These are phyloP conservation scores for Nephotettix cincticeps DNA, from an alignment of 1,140 invertebrate genomes.

Conservation along the genomic window DNA sequence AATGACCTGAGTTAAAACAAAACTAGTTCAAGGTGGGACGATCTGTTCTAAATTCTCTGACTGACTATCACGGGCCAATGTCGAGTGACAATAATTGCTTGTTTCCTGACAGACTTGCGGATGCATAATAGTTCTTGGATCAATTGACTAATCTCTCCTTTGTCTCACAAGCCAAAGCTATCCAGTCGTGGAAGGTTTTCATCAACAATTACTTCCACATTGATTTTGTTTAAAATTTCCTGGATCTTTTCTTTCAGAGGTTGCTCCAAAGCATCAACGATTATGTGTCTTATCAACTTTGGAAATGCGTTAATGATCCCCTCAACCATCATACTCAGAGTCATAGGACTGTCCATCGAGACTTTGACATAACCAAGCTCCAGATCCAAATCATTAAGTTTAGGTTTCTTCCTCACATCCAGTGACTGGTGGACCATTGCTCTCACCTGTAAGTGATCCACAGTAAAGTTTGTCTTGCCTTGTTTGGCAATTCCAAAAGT, in stretches of 20 bases:
- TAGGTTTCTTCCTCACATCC: slow-evolving; percentile 68
- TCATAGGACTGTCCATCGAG: slow-evolving; percentile 65
- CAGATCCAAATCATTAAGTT: slow-evolving; percentile 69
- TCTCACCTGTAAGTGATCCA: slow-evolving; percentile 60
- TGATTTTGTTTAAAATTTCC: slow-evolving; percentile 67
- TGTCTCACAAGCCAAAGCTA: slow-evolving; percentile 27
- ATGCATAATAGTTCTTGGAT: neutral
- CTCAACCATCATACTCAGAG: slow-evolving; percentile 75
- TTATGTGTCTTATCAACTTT: slow-evolving; percentile 78
- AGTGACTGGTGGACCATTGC: slow-evolving; percentile 69
- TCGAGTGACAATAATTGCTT: slow-evolving; percentile 6
- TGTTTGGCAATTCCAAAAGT: slow-evolving; percentile 53
- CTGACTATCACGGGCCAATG: too few species aligned
- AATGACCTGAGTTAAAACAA: too few species aligned
- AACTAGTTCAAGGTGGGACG: too few species aligned
- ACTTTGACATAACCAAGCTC: slow-evolving; percentile 72
- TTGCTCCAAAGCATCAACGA: slow-evolving; percentile 77
- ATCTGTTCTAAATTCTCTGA: too few species aligned
- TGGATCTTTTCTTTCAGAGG: slow-evolving; percentile 67
- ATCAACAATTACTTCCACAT: slow-evolving; percentile 69
- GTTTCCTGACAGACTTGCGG: neutral
- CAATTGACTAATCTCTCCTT: neutral
- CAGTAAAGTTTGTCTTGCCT: slow-evolving; percentile 65
- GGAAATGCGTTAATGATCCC: slow-evolving; percentile 74
- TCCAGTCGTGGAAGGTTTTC: slow-evolving; percentile 53